These are phyloP conservation scores for Meteorus colon DNA, from an alignment of 2,888 invertebrate genomes.

Conservation along the genomic window DNA sequence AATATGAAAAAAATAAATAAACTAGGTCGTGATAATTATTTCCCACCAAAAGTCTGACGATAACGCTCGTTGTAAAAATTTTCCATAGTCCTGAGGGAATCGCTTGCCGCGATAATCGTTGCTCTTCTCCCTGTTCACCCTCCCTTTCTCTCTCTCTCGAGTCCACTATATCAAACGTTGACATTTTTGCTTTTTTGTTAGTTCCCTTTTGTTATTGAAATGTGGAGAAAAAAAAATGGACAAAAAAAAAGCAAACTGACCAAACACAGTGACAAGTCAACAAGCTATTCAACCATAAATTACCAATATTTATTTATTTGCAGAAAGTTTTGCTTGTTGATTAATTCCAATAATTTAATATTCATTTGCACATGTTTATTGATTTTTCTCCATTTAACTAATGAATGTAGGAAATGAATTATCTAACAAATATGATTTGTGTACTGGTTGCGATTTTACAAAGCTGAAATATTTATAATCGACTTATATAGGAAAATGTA, in stretches of 20 bases:
- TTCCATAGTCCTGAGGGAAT: constrained; percentile 13
- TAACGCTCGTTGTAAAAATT: constrained; percentile 31
- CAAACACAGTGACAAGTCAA: constrained; percentile 10
- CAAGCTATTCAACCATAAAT: not conserved
- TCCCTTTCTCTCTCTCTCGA: constrained; percentile 13
- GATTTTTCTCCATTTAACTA: not conserved
- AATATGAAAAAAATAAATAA: constrained; percentile 25
- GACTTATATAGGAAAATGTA: not conserved
- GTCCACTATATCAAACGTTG: not conserved
- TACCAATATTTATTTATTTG: not conserved
- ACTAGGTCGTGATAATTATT: constrained; percentile 45
- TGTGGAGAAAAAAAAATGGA: not conserved
- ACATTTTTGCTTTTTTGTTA: not conserved
- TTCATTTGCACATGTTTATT: not conserved
- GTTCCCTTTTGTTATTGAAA: not conserved
- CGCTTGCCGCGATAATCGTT: constrained; percentile 19
- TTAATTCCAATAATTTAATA: not conserved
- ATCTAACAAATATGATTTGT: not conserved
- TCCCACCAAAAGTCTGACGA: constrained; percentile 23
- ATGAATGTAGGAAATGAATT: not conserved
- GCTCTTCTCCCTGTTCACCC: not conserved
- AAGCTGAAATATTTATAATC: not conserved
- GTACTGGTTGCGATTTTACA: not conserved
- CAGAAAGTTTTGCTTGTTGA: not conserved
- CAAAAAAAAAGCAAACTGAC: not conserved